phyloP scores from a whole-genome alignment of 2,888 invertebrate species.

The Hydropsyche betteni region DNA sequence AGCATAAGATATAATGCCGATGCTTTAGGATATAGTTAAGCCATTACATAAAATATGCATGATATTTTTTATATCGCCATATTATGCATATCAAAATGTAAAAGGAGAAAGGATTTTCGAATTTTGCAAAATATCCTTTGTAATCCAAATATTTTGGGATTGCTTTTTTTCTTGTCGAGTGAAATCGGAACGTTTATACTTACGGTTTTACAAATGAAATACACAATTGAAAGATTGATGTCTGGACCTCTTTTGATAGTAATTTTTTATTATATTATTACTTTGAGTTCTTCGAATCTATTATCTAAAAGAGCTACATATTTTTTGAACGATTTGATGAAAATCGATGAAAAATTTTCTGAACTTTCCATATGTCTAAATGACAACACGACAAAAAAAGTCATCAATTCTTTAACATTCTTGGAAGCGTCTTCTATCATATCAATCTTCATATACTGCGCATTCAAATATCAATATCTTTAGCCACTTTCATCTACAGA shows the following conservation, averaged over 20 bases:
- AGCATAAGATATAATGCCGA: background rate
- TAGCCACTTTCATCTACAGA: slow-evolving; percentile 1
- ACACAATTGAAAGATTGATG: background rate
- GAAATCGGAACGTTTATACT: background rate
- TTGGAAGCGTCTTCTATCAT: background rate
- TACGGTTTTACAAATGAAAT: background rate
- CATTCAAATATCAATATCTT: background rate
- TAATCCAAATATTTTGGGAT: background rate
- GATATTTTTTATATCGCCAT: background rate
- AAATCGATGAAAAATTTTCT: slow-evolving; percentile 1
- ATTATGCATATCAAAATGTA: background rate
- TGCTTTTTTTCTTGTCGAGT: background rate
- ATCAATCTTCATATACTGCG: background rate
- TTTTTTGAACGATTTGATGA: slow-evolving; percentile 13
- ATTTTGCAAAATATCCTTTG: slow-evolving; percentile 1
- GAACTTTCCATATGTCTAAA: background rate
- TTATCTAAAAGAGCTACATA: background rate
- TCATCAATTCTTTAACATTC: slow-evolving; percentile 13
- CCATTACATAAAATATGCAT: background rate
- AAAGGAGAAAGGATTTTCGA: background rate
- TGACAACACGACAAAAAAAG: background rate
- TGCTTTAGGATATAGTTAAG: background rate
- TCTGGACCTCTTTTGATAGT: background rate
- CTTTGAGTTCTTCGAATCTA: background rate
- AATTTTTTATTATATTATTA: background rate